phyloP scores from a whole-genome alignment of 2,797 vertebrate species.

The Choloepus didactylus region DNA sequence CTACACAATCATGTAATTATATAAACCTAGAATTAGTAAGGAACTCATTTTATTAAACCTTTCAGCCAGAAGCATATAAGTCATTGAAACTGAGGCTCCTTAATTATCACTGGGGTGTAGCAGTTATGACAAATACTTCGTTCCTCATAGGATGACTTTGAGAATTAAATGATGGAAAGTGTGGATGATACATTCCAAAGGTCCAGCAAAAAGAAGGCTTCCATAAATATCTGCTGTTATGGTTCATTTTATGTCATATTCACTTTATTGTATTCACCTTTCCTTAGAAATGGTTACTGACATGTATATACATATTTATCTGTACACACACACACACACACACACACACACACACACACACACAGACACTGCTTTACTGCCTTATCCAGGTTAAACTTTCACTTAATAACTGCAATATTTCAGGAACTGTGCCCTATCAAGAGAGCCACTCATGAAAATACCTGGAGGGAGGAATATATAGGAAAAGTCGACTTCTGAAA shows the following conservation, averaged over 20 bases:
- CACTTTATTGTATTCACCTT: neutral
- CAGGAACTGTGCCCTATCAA: neutral
- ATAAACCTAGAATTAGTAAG: neutral
- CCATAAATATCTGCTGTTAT: accelerated
- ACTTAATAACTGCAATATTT: too few relatives aligned
- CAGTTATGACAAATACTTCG: accelerated
- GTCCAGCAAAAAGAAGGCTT: neutral
- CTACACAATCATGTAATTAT: neutral
- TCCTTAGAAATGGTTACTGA: too few relatives aligned
- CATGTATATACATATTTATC: too few relatives aligned
- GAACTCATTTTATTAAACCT: neutral
- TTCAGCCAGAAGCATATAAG: neutral
- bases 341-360: too few relatives aligned
- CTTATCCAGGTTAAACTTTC: neutral
- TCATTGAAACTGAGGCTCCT: neutral
- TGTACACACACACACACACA: too few relatives aligned
- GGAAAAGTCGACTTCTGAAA: neutral
- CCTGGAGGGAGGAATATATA: neutral
- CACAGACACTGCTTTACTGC: neutral
- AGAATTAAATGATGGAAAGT: neutral
- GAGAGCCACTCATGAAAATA: neutral
- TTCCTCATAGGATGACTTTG: accelerated
- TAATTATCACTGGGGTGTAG: accelerated
- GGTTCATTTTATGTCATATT: neutral
- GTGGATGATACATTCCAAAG: too few relatives aligned